phyloP scores from a whole-genome alignment of 2,888 invertebrate species.

The Frankliniella fusca region DNA sequence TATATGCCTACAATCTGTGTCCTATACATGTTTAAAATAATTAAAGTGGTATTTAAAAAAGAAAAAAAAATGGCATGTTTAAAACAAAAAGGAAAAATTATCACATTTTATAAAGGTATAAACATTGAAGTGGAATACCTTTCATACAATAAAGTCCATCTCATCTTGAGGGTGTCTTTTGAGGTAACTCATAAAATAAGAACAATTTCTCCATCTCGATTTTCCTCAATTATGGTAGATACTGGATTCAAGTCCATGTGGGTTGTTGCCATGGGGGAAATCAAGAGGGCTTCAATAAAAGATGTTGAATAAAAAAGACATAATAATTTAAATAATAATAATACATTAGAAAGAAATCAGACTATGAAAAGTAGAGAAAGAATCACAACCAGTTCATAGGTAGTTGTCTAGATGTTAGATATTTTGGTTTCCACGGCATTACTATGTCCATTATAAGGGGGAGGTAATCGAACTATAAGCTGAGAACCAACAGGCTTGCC shows the following conservation, averaged over 20 bases:
- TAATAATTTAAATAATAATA: not conserved
- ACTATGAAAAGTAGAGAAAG: not conserved
- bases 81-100: slow-evolving; percentile 15
- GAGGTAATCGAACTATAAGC: slow-evolving; percentile 1
- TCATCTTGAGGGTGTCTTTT: not conserved
- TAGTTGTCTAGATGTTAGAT: not conserved
- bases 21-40: slow-evolving; percentile 8
- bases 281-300: not conserved
- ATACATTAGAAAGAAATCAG: not conserved
- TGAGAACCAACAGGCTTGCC: slow-evolving; percentile 4
- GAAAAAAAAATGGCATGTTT: not conserved
- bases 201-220: not conserved
- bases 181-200: slow-evolving; percentile 2
- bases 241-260: not conserved
- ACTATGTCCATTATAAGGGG: slow-evolving; percentile 13
- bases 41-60: slow-evolving; percentile 18
- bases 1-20: not conserved
- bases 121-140: not conserved
- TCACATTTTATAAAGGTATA: slow-evolving; percentile 7
- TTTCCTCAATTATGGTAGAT: not conserved
- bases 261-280: not conserved
- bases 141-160: not conserved
- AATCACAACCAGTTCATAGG: not conserved
- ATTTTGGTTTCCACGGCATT: slow-evolving; percentile 15
- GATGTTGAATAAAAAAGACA: not conserved